Base-by-base conservation (phyloP, 2,888 invertebrate genomes). In the Apeira syringaria region DNA sequence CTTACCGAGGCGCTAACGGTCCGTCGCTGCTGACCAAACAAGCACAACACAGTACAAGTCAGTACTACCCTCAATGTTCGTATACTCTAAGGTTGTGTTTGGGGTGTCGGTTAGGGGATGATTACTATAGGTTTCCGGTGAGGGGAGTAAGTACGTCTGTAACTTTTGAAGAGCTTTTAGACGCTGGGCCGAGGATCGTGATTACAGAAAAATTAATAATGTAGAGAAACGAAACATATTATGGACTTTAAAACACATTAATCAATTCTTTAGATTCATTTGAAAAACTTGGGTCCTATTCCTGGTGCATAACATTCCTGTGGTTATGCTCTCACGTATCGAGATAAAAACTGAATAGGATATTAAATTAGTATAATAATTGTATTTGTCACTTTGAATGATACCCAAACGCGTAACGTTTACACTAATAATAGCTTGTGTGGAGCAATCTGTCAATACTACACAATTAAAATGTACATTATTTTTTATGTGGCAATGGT, bases 1-100 rank as follows among this genome's bases (percentile, higher is more conserved):
- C 88, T 89, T 89, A 89, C 88, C 88, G 84, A 85, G 83, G 79
- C 72, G 80, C 87, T 89, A 87, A 79, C 87, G 87, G 83, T 86
- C 88, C 88, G 87, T 85, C 74, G 88, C 88, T 86, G 88, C 88
- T 86, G 88, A 86, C 86, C 88, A 86, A 86, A 87, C 85, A 88
- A 89, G 87, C 85, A 85, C 77, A 87, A 87, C 81, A 86, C 74
- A 80, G 85, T 82, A 82, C 85, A 82, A 68, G 80, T 88, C 87
- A 88, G 85, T 89, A 81, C 80, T 79, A 78, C 81, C 82, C 83
- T 74, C 78, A 75, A 79, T 74, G 68, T 76, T 81, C 68, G 76
- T 70, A 78, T 69, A 68, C 57, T 68, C 61, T 70, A 69, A 24
- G 8, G 64, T 54, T 64, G 60, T 46, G 41, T 39, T n/a, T 66